phyloP scores from a whole-genome alignment of 2,113 vertebrate genomes.

The Trematocara unimaculatum region DNA sequence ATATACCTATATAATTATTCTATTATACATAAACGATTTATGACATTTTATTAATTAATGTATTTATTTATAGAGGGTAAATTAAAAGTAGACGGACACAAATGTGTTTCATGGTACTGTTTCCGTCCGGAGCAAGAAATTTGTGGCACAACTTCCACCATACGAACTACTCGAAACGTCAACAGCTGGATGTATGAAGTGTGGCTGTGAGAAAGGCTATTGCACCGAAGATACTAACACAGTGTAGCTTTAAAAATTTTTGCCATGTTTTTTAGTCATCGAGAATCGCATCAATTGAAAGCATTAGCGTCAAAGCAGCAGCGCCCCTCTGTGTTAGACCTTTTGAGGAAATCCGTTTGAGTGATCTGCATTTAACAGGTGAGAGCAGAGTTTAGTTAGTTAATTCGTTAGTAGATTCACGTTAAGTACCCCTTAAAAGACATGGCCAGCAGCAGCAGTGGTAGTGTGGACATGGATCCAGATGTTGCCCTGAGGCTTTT shows the following conservation, averaged over 20 bases:
- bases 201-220: rapidly evolving
- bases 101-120: background rate
- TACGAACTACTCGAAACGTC: background rate
- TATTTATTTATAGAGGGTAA: background rate
- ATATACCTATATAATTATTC: background rate
- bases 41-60: background rate
- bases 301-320: background rate
- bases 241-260: background rate
- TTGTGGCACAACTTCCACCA: background rate
- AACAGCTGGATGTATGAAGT: background rate
- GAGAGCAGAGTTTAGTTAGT: background rate
- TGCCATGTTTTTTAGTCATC: background rate
- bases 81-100: background rate
- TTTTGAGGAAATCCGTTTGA: background rate
- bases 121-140: background rate
- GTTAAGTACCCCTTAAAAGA: background rate
- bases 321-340: background rate
- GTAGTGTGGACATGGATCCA: conserved; percentile 74
- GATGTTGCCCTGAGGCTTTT: conserved; percentile 84
- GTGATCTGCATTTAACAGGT: background rate
- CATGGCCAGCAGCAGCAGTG: conserved; percentile 44
- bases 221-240: background rate
- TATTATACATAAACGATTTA: background rate
- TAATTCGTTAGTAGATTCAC: background rate
- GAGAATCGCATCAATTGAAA: background rate